Base-by-base conservation (phyloP, 2,113 vertebrate species). In the Aegithalos caudatus region DNA sequence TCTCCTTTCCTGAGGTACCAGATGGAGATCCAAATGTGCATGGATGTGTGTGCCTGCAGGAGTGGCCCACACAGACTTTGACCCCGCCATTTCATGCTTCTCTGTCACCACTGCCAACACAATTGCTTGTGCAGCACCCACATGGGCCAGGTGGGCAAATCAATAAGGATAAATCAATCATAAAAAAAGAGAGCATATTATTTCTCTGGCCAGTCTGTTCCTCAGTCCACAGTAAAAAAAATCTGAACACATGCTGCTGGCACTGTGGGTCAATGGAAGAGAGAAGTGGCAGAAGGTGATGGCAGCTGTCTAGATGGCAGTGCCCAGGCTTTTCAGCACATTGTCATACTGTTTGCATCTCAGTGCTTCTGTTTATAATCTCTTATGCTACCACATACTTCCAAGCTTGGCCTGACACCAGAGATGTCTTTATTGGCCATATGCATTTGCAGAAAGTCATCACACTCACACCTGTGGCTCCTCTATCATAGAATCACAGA, bases 251-350 rank as follows among this genome's bases (percentile, higher is more conserved):
- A 47, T 8, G 11, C 19, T 54, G 50, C 35, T 50, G 38, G 17
- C 19, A 21, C 6, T 33, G 10, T 5, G 2, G 13, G 22, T 15
- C 0, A 1, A 15, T 12, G 58, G 40, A 64, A 19, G 24, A 44
- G 9, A 40, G 33, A 65, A 66, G 9, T 47, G 37, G 54, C 66
- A 82, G 38, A 86, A n/a, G 21, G 27, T 33, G 27, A 14, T 72
- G 31, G 53, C 87, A 86, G 58, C 37, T 91, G 53, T 8, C 15
- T 45, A 14, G 29, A 18, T 38, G 17, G 11, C 45, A 12, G 19
- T 80, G 50, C 27, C 50, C 2, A 2, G 14, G 0, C 56, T 90
- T 85, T 82, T 64, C 66, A 79, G 28, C 10, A 42, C 38, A 35
- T 9, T 9, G 1, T 9, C 60, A 71, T 78, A 71, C 51, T 47